Conservation (phyloP, 2,797 vertebrate genomes). For the Sebastes baramenuke region DNA sequence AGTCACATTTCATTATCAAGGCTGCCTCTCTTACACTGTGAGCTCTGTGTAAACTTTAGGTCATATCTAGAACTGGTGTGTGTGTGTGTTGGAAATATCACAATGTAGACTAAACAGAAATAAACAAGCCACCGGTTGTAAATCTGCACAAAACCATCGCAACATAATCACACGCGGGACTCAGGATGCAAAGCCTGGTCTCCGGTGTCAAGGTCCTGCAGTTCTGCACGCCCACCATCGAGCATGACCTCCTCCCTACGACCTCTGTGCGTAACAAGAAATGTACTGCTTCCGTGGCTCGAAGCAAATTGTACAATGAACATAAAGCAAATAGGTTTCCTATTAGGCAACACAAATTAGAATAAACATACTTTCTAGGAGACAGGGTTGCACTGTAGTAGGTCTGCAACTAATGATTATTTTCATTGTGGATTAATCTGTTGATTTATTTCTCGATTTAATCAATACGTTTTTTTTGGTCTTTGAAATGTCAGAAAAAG, state of each 20-base stretch:
- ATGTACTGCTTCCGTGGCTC: neutral
- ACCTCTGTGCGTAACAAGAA: neutral
- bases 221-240: neutral
- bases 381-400: neutral
- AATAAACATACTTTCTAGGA: neutral
- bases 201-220: neutral
- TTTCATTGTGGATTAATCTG: too few relatives aligned
- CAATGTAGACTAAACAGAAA: neutral
- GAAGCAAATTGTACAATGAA: neutral
- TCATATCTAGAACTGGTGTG: constrained; percentile 11
- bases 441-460: too few relatives aligned
- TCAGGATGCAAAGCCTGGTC: neutral
- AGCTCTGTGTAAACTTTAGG: constrained; percentile 11
- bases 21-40: constrained; percentile 8
- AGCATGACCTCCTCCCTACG: neutral
- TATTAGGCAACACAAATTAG: neutral
- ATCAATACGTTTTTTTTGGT: too few relatives aligned
- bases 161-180: neutral
- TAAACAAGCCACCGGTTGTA: neutral
- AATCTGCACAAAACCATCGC: neutral
- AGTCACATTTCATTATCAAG: constrained; percentile 37
- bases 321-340: neutral
- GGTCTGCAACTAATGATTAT: neutral
- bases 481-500: too few relatives aligned
- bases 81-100: constrained; percentile 13